Conservation (phyloP, 1,140 invertebrate genomes). For the Drosophila simulans region DNA sequence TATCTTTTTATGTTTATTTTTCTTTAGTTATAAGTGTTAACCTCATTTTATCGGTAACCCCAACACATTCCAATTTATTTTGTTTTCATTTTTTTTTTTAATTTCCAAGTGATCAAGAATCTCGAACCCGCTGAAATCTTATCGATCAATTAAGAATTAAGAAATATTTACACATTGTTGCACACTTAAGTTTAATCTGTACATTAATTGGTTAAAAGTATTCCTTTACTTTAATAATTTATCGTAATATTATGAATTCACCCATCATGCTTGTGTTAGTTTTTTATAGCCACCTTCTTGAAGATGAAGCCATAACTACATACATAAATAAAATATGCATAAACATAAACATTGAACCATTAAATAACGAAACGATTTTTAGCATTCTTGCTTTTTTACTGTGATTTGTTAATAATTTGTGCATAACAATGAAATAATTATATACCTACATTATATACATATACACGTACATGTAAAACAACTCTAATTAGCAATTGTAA, state of each 20-base stretch:
- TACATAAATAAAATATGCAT: slow-evolving; percentile 12
- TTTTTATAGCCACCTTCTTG: slow-evolving; percentile 9
- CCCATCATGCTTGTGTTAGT: slow-evolving; percentile 7
- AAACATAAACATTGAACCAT: slow-evolving; percentile 19
- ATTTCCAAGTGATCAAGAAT: slow-evolving; percentile 18
- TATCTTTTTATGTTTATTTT: slow-evolving; percentile 29
- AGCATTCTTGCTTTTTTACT: slow-evolving; percentile 79
- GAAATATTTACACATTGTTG: not conserved
- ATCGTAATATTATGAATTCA: slow-evolving; percentile 17
- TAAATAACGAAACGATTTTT: slow-evolving; percentile 47
- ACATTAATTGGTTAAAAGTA: slow-evolving; percentile 8
- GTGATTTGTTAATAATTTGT: slow-evolving; percentile 78
- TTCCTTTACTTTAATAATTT: slow-evolving; percentile 31
- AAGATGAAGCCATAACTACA: slow-evolving; percentile 30
- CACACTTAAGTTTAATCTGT: slow-evolving; percentile 6
- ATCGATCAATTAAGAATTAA: not conserved
- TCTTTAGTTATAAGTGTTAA: slow-evolving; percentile 61
- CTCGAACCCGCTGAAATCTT: slow-evolving; percentile 25
- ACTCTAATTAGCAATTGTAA: slow-evolving; percentile 53
- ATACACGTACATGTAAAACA: slow-evolving; percentile 28
- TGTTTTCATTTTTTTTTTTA: slow-evolving; percentile 41
- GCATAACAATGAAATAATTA: slow-evolving; percentile 57
- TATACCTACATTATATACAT: slow-evolving; percentile 29
- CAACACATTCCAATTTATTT: slow-evolving; percentile 52
- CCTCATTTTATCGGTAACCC: slow-evolving; percentile 28